Evolutionary conservation across 2,797 vertebrate species (phyloP).

Genomic region (Benthosema pterotum): DNA sequence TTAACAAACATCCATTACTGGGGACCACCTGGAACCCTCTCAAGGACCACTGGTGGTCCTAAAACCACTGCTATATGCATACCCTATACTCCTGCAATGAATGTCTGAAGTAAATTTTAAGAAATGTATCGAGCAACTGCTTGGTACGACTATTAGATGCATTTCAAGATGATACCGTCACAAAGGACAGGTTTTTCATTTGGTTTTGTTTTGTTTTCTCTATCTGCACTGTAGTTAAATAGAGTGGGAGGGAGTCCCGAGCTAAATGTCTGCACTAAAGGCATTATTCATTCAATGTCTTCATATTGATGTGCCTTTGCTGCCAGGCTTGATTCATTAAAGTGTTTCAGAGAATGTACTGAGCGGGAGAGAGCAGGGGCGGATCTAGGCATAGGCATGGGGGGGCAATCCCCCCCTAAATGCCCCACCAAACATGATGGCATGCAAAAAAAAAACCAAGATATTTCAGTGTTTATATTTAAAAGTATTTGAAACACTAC

Average conservation of each 20-base stretch:
- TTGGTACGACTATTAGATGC: constrained; percentile 23
- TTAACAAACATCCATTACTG: no score
- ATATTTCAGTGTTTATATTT: no score
- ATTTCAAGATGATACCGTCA: constrained; percentile 33
- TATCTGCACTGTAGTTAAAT: constrained; percentile 63
- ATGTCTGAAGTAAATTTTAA: neutral
- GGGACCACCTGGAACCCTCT: no score
- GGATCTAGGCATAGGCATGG: no score
- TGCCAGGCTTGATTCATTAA: constrained; percentile 80
- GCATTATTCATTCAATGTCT: constrained; percentile 78
- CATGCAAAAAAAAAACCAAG: no score
- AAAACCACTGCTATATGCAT: no score
- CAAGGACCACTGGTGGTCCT: no score
- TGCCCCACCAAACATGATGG: no score
- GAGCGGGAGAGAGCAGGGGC: constrained; percentile 29
- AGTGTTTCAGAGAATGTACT: constrained; percentile 69
- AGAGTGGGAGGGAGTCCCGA: constrained; percentile 62
- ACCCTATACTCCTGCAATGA: neutral
- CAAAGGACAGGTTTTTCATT: constrained; percentile 31
- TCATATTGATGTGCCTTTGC: constrained; percentile 67
- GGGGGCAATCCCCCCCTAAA: no score
- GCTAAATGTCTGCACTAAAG: constrained; percentile 64
- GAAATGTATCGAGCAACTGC: constrained; percentile 5
- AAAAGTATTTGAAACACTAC: no score
- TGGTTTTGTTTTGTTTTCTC: constrained; percentile 54